Base-by-base conservation (phyloP, 2,888 invertebrate genomes). In the Hyppa rectilinea region DNA sequence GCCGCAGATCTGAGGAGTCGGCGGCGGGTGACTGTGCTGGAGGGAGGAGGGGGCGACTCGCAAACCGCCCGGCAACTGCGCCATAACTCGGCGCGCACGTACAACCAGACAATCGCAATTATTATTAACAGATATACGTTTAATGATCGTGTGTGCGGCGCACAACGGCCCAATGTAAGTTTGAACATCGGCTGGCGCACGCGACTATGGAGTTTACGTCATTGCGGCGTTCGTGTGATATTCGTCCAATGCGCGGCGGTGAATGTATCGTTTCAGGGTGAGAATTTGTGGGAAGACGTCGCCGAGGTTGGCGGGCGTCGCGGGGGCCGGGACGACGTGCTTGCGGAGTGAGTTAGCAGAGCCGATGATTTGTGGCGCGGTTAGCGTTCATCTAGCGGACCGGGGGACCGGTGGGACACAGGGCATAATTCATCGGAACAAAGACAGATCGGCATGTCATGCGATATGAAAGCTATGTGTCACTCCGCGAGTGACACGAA, bases 51-150 rank as follows among this genome's bases (percentile, higher is more conserved):
- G 50, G 86, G 80, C 77, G 55, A 78, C 73, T 81, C 83, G 66
- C 86, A 79, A 85, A 86, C 88, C 89, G 90, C 92, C 89, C 89
- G 88, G 92, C 93, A 93, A 94, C 94, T 92, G 94, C 94, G 94
- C 93, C 91, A 92, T 92, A 92, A 93, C 93, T 94, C 91, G 91
- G 87, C 90, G 93, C 92, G 93, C 94, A 94, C 93, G 92, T 93
- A 93, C 93, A 89, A 89, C 91, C 93, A 94, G 94, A 94, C 94
- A 94, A 94, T 94, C 93, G 92, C 91, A 95, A 94, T 95, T 94
- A 94, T 94, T 94, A 94, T 94, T 94, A 94, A 93, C 94, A 92
- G 93, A 93, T 93, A 92, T 92, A 93, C 91, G 92, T 93, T 93
- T 94, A 93, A 94, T 93, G 93, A 93, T 92, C 91, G 92, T 91